phyloP scores from a whole-genome alignment of 2,113 vertebrate genomes.

The Cavia porcellus region DNA sequence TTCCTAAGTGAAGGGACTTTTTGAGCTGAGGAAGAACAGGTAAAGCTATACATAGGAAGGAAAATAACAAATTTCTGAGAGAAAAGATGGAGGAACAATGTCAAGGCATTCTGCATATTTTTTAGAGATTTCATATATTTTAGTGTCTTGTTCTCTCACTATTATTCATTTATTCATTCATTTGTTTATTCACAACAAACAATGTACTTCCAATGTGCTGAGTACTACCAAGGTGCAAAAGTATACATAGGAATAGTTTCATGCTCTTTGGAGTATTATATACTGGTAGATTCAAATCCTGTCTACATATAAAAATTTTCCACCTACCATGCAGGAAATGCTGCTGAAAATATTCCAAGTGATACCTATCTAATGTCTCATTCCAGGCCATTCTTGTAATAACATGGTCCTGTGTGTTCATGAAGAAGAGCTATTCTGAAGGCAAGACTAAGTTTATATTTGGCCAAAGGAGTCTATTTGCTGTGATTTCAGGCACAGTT shows the following conservation, averaged over 20 bases:
- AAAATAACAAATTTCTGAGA: neutral
- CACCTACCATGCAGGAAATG: neutral
- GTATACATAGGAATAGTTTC: neutral
- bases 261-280: neutral
- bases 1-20: neutral
- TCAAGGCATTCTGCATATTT: neutral
- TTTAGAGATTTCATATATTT: neutral
- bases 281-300: neutral
- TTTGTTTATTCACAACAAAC: neutral
- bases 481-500: constrained; percentile 8
- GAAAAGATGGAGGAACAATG: neutral
- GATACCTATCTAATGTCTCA: neutral
- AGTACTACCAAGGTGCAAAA: neutral
- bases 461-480: neutral
- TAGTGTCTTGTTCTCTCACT: neutral
- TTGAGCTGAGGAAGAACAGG: neutral
- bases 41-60: neutral
- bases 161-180: neutral
- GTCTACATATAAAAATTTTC: neutral
- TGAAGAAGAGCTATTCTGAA: constrained; percentile 4
- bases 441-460: constrained; percentile 12
- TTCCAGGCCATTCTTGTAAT: neutral
- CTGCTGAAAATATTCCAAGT: neutral
- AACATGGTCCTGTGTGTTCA: neutral
- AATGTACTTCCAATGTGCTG: neutral